Conservation (phyloP, 2,113 vertebrate species). For the Ochotona curzoniae region DNA sequence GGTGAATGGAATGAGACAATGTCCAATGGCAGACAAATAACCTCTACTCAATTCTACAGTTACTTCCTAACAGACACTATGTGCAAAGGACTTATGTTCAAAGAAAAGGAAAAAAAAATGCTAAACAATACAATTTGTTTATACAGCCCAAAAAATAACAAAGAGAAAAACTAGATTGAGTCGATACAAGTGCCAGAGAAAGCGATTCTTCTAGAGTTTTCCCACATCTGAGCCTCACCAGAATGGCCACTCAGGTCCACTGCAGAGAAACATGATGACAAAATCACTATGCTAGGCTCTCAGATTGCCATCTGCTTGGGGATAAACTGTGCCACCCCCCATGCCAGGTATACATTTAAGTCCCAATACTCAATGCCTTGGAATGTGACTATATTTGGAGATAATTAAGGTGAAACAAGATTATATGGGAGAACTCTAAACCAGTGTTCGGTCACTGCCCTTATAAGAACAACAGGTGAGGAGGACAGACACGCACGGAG, state of each 20-base stretch:
- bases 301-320: too few relatives aligned
- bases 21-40: constrained; percentile 1
- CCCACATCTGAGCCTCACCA: neutral
- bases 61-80: constrained; percentile 3
- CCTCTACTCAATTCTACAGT: constrained; percentile 14
- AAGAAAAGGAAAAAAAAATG: neutral
- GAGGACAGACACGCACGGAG: neutral
- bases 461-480: neutral
- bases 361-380: neutral
- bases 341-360: neutral
- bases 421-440: neutral
- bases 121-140: neutral
- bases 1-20: constrained; percentile 16
- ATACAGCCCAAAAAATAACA: neutral
- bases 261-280: neutral
- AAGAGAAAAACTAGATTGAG: neutral
- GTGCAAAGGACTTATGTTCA: neutral
- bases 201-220: neutral
- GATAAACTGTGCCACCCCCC: neutral
- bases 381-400: neutral
- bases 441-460: neutral
- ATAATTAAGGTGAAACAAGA: neutral
- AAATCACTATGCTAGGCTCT: neutral
- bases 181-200: neutral
- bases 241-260: neutral